These are phyloP conservation scores for Drosophila recens DNA, from an alignment of 2,888 invertebrate species.

Conservation along the genomic window DNA sequence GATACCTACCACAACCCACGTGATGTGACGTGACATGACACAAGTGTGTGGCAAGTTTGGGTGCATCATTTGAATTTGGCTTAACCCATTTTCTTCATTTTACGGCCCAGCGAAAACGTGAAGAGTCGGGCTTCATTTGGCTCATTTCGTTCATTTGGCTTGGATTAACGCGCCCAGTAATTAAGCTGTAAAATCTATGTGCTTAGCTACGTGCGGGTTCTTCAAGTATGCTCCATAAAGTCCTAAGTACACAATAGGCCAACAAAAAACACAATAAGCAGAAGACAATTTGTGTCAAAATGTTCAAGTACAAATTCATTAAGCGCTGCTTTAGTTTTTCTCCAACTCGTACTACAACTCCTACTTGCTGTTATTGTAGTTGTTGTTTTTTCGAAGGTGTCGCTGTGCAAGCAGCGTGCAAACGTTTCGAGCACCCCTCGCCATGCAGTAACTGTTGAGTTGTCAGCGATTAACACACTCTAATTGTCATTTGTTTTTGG, in stretches of 20 bases:
- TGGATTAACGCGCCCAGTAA: constrained; percentile 65
- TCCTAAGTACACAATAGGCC: constrained; percentile 69
- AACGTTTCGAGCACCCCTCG: constrained; percentile 33
- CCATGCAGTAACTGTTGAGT: background rate
- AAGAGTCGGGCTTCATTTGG: constrained; percentile 66
- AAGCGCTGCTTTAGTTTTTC: constrained; percentile 18
- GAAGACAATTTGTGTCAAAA: constrained; percentile 44
- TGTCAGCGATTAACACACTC: constrained; percentile 73
- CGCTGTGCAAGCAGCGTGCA: constrained; percentile 48
- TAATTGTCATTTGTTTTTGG: constrained; percentile 74
- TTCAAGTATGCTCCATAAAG: constrained; percentile 55
- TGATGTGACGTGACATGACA: constrained; percentile 23
- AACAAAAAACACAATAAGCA: background rate
- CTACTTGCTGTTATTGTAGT: constrained; percentile 9
- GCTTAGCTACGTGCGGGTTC: constrained; percentile 50
- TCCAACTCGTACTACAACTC: background rate
- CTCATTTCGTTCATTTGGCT: constrained; percentile 18
- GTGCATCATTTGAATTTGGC: constrained; percentile 45
- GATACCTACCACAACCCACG: constrained; percentile 6
- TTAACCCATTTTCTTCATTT: constrained; percentile 56
- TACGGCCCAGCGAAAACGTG: constrained; percentile 46
- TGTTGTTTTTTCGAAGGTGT: constrained; percentile 38
- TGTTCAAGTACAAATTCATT: constrained; percentile 59
- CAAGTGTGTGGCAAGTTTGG: constrained; percentile 41
- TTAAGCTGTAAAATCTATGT: constrained; percentile 76